phyloP scores from a whole-genome alignment of 2,888 invertebrate genomes.

The Halictus quadricinctus region DNA sequence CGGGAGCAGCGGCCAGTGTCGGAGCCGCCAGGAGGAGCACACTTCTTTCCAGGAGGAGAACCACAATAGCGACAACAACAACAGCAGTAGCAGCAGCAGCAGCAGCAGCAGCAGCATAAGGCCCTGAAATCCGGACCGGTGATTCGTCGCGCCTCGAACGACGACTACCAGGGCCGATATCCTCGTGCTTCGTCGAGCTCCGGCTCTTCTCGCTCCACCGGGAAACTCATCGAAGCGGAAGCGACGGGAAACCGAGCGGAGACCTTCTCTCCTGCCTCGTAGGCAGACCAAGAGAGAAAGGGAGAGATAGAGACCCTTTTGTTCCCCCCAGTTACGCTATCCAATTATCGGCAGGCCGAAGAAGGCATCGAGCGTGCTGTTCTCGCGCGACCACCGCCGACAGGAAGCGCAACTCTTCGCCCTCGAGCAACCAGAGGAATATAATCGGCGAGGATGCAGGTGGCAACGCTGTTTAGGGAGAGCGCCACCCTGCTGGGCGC shows the following conservation, averaged over 20 bases:
- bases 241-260: background rate
- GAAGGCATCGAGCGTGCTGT: background rate
- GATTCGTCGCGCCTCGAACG: background rate
- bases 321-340: slow-evolving; percentile 1
- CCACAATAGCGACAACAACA: background rate
- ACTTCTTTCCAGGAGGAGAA: background rate
- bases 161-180: background rate
- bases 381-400: slow-evolving; percentile 20
- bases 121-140: background rate
- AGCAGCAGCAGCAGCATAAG: no score
- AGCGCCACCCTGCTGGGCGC: slow-evolving; percentile 87
- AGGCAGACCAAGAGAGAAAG: background rate
- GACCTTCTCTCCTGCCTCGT: background rate
- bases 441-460: slow-evolving; percentile 84
- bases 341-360: slow-evolving; percentile 11
- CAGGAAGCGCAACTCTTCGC: slow-evolving; percentile 19
- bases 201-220: slow-evolving; percentile 7
- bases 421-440: slow-evolving; percentile 20
- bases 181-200: background rate
- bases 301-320: background rate
- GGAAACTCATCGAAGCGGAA: slow-evolving; percentile 9
- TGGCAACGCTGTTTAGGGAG: slow-evolving; percentile 87
- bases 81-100: no score
- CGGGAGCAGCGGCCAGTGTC: slow-evolving; percentile 16
- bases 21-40: background rate